A percentile compares a stretch with the other conserved stretches of the same genome.
These are phyloP conservation scores for Rhinella marina DNA, from an alignment of 2,797 vertebrate genomes.

Conservation along the genomic window DNA sequence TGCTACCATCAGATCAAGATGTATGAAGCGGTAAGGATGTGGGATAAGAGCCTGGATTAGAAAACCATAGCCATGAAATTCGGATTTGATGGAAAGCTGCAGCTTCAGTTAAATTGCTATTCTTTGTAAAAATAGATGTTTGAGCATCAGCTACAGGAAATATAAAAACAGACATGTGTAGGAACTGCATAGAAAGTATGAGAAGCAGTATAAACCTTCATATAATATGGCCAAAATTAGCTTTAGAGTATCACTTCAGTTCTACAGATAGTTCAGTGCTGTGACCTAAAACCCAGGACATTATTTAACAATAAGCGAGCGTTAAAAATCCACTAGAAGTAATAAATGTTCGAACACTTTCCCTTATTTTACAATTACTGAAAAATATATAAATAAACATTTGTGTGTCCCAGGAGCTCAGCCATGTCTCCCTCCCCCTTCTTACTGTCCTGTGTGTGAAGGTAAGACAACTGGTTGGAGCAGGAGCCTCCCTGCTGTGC, in stretches of 20 bases:
- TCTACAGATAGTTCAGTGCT: neutral
- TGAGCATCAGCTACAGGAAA: neutral
- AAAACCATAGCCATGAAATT: neutral
- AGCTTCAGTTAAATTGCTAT: neutral
- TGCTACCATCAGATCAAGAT: slow-evolving; percentile 75
- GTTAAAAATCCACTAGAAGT: too few relatives aligned
- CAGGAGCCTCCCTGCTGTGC: too few relatives aligned
- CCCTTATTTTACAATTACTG: too few relatives aligned
- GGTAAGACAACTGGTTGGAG: too few relatives aligned
- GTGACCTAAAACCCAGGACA: neutral
- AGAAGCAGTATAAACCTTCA: neutral
- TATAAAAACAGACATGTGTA: neutral
- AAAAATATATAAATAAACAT: too few relatives aligned
- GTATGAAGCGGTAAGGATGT: slow-evolving; percentile 70
- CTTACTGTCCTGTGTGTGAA: too few relatives aligned
- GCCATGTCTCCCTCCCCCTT: too few relatives aligned
- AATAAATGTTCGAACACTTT: too few relatives aligned
- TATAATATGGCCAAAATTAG: neutral
- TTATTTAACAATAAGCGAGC: too few relatives aligned
- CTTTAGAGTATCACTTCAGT: neutral
- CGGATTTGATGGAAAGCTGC: neutral
- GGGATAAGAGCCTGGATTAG: slow-evolving; percentile 28
- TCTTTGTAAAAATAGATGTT: neutral
- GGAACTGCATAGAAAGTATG: neutral
- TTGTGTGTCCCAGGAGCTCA: too few relatives aligned